A percentile compares a stretch with the other conserved stretches of the same genome.
Evolutionary conservation across 2,113 vertebrate genomes (phyloP).

Genomic region (Hystrix brachyura): DNA sequence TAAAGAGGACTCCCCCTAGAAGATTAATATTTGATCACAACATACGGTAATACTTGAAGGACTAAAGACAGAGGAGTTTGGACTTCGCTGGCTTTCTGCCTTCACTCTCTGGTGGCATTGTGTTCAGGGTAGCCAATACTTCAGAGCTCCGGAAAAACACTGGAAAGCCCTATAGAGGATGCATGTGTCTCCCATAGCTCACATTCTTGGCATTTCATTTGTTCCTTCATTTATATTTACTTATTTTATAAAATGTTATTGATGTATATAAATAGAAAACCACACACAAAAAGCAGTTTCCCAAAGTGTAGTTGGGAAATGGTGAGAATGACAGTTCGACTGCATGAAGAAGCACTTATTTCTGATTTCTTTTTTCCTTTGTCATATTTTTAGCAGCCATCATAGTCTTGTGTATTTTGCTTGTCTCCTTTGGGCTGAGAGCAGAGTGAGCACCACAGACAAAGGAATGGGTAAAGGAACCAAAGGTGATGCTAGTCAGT

Average conservation of each 20-base stretch:
- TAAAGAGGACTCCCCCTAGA: conserved; percentile 20
- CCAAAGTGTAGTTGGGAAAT: neutral
- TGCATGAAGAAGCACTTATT: neutral
- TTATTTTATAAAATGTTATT: conserved; percentile 53
- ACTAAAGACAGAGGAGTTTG: conserved; percentile 45
- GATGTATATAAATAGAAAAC: conserved; percentile 4
- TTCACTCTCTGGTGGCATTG: neutral
- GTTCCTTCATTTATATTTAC: conserved; percentile 9
- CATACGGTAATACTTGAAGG: conserved; percentile 21
- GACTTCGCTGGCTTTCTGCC: conserved; percentile 30
- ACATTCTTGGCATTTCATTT: neutral
- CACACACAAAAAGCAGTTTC: neutral
- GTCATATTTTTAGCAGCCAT: conserved; percentile 33
- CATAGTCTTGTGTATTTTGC: conserved; percentile 2
- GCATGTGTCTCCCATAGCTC: neutral
- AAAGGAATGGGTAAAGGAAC: neutral
- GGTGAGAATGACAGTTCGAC: neutral
- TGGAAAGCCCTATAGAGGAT: neutral
- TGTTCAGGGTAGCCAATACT: neutral
- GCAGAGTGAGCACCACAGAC: neutral
- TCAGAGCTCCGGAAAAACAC: neutral
- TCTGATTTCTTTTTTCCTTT: conserved; percentile 50
- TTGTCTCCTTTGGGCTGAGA: conserved; percentile 47
- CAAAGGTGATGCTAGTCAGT: neutral
- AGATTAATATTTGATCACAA: conserved; percentile 67